Conservation (phyloP, 2,888 invertebrate genomes). For the Venusia cambrica region DNA sequence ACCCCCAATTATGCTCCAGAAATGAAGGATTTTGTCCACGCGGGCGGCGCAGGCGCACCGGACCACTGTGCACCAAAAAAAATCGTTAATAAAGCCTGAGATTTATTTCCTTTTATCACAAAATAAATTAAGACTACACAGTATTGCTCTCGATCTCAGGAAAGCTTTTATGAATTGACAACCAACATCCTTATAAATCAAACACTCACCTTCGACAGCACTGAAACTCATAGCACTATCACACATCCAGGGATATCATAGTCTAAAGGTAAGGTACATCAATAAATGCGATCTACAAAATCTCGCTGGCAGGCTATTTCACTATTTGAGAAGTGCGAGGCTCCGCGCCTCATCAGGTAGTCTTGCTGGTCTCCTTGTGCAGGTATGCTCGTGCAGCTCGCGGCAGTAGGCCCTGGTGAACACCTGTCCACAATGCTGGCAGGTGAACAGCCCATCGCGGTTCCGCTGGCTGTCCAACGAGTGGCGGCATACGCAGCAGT, state of each 20-base stretch:
- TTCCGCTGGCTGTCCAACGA: slow-evolving; percentile 37
- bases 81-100: slow-evolving; percentile 16
- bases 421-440: slow-evolving; percentile 56
- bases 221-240: too few relatives aligned
- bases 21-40: slow-evolving; percentile 52
- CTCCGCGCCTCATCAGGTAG: slow-evolving; percentile 41
- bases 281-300: too few relatives aligned
- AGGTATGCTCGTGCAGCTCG: slow-evolving; percentile 59
- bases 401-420: slow-evolving; percentile 68
- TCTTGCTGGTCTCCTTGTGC: slow-evolving; percentile 42
- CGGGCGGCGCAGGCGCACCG: slow-evolving; percentile 35
- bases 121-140: slow-evolving; percentile 6
- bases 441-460: slow-evolving; percentile 42
- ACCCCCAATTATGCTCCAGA: slow-evolving; percentile 56
- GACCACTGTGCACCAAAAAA: slow-evolving; percentile 44
- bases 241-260: too few relatives aligned
- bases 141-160: too few relatives aligned
- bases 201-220: too few relatives aligned
- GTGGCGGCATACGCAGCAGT: slow-evolving; percentile 63
- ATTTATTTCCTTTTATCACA: slow-evolving; percentile 19
- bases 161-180: too few relatives aligned
- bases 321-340: slow-evolving; percentile 46
- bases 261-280: too few relatives aligned
- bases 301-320: too few relatives aligned
- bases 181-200: too few relatives aligned